Evolutionary conservation across 2,113 vertebrate species (phyloP).

Genomic region (Haemorhous mexicanus): DNA sequence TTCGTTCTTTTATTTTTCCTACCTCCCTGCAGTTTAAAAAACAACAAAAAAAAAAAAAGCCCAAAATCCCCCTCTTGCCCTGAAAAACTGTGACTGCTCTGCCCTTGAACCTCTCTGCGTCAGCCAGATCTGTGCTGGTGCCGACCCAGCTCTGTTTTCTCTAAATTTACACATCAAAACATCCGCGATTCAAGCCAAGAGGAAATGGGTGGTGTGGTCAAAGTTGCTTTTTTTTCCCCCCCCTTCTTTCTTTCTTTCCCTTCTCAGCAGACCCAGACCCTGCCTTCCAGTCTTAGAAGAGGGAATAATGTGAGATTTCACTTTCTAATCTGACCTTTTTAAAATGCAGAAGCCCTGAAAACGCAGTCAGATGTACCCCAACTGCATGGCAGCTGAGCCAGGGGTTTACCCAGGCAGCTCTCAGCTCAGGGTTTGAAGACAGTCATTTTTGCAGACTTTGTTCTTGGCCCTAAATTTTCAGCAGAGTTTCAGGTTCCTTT

Average conservation of each 20-base stretch:
- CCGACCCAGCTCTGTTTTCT: constrained; percentile 14
- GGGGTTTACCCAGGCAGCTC: background rate
- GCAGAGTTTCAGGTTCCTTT: background rate
- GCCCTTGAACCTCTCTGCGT: constrained; percentile 1
- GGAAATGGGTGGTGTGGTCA: background rate
- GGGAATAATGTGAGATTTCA: background rate
- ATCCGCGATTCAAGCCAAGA: background rate
- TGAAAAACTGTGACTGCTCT: constrained; percentile 6
- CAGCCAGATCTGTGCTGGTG: background rate
- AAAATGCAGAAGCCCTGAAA: background rate
- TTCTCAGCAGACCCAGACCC: background rate
- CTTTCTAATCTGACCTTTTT: background rate
- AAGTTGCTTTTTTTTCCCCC: background rate
- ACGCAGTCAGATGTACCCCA: background rate
- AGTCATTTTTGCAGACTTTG: background rate
- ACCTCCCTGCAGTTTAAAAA: constrained; percentile 1
- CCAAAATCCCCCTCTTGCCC: background rate
- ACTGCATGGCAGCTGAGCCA: background rate
- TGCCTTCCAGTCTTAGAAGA: background rate
- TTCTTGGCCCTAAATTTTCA: background rate
- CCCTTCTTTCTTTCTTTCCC: no score
- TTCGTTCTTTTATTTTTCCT: constrained; percentile 27
- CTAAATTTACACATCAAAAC: background rate
- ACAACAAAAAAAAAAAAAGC: background rate
- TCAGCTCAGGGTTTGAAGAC: background rate